These are phyloP conservation scores for Bombus haemorrhoidalis DNA, from an alignment of 1,140 invertebrate genomes.

Conservation along the genomic window DNA sequence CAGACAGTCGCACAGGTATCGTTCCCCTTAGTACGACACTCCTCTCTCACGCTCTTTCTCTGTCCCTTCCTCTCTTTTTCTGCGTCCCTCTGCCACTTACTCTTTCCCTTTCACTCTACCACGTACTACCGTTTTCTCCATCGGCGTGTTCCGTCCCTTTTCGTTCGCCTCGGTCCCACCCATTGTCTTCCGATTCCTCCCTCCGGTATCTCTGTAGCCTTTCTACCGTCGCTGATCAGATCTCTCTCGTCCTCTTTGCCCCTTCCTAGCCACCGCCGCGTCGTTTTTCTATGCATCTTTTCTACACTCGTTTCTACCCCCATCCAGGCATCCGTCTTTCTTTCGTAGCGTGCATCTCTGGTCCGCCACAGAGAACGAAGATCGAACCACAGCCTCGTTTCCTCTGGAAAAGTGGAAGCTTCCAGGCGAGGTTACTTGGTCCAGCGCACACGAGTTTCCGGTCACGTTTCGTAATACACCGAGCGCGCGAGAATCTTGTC, in stretches of 20 bases:
- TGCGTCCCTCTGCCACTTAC: not conserved
- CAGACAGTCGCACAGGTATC: slow-evolving; percentile 82
- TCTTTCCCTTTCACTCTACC: slow-evolving; percentile 31
- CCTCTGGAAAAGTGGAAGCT: slow-evolving; percentile 72
- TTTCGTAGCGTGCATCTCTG: not conserved
- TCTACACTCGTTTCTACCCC: not conserved
- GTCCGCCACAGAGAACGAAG: slow-evolving; percentile 14
- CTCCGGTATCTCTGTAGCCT: slow-evolving; percentile 32
- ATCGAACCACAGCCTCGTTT: slow-evolving; percentile 53
- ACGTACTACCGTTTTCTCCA: not conserved
- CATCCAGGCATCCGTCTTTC: not conserved
- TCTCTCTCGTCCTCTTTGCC: slow-evolving; percentile 53
- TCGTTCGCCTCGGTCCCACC: not conserved
- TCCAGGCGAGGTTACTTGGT: slow-evolving; percentile 64
- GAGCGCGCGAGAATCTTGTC: slow-evolving; percentile 24
- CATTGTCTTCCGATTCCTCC: slow-evolving; percentile 44
- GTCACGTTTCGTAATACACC: slow-evolving; percentile 46
- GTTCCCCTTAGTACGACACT: slow-evolving; percentile 63
- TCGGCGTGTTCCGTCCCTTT: not conserved
- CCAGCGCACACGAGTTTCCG: slow-evolving; percentile 58
- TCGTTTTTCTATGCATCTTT: slow-evolving; percentile 45
- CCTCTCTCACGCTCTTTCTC: slow-evolving; percentile 59
- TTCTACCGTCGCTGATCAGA: slow-evolving; percentile 47
- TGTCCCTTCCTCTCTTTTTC: slow-evolving; percentile 33
- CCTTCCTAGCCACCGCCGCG: slow-evolving; percentile 1